Evolutionary conservation across 1,140 invertebrate genomes (phyloP), one percentile per base, ranked within the genome.

Genomic region (Lordiphosa clarofinis): DNA sequence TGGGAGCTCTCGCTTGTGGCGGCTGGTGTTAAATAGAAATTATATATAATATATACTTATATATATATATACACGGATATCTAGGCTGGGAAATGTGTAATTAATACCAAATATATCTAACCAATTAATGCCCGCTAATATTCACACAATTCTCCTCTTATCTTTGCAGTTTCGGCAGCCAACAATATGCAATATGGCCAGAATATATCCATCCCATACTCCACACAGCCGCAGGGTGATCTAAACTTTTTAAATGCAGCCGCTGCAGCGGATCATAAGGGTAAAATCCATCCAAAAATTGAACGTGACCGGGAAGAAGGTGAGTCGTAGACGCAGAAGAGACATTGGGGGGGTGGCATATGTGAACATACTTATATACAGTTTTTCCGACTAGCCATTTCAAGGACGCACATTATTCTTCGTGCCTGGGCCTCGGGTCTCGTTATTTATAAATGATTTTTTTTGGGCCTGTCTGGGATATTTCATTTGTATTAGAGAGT

Each of bases 211-310:
- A 89, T 89, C 84, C 87, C 88, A 38, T 89, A 89, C 66, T 87
- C 79, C 61, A 73, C 87, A 56, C 88, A 89, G 64, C 88, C 87
- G 24, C 88, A 89, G 73, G 74, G 65, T 61, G 88, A 89, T 84
- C 76, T 89, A 39, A 89, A 88, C 69, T 89, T 89, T 73, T 69
- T 89, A 44, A 89, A 89, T 76, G 82, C 87, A 48, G 67, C 87
- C 46, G 66, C 70, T 54, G 76, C 86, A 58, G 66, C 68, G 61
- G 88, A 89, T 73, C 88, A 89, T 84, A 89, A 89, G 69, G 79
- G 81, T 70, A 89, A 89, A 86, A 88, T 89, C 68, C 88, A 89
- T 87, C 88, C 88, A 76, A 89, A 89, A 87, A 89, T 89, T 56
- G 88, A 89, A 86, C 79, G 88, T 65, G 88, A 89, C 73, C 78